phyloP scores from a whole-genome alignment of 2,888 invertebrate genomes.

The Trachelus troglodyta region DNA sequence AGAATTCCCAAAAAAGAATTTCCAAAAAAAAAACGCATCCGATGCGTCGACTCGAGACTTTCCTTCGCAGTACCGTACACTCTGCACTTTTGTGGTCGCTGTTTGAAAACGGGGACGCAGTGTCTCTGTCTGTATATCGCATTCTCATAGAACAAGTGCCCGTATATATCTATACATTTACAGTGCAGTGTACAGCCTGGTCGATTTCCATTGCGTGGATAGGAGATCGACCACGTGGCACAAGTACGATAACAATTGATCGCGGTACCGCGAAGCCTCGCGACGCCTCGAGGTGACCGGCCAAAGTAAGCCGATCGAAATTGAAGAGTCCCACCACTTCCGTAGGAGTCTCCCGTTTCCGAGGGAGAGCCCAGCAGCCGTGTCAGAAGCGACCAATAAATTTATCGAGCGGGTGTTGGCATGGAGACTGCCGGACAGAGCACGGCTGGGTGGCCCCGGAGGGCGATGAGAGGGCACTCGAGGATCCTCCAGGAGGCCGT shows the following conservation, averaged over 20 bases:
- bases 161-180: constrained; percentile 3
- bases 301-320: not conserved
- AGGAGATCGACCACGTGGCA: not conserved
- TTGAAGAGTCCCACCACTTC: not conserved
- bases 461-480: constrained; percentile 63
- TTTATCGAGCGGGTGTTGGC: constrained; percentile 67
- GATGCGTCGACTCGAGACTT: not conserved
- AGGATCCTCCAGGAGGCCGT: constrained; percentile 65
- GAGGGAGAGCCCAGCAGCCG: constrained; percentile 26
- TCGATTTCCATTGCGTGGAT: not conserved
- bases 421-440: constrained; percentile 66
- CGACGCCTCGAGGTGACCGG: not conserved
- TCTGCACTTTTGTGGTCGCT: not conserved
- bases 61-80: not conserved
- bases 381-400: constrained; percentile 64
- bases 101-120: not conserved
- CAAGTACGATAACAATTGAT: not conserved
- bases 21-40: not conserved
- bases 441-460: constrained; percentile 61
- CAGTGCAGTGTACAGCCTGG: not conserved
- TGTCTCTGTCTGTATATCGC: not conserved
- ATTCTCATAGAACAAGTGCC: not conserved
- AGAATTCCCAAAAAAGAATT: not conserved
- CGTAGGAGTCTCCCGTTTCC: not conserved
- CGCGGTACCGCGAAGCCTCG: not conserved